phyloP scores from a whole-genome alignment of 2,113 vertebrate species.

The Paraplagusia blochii region DNA sequence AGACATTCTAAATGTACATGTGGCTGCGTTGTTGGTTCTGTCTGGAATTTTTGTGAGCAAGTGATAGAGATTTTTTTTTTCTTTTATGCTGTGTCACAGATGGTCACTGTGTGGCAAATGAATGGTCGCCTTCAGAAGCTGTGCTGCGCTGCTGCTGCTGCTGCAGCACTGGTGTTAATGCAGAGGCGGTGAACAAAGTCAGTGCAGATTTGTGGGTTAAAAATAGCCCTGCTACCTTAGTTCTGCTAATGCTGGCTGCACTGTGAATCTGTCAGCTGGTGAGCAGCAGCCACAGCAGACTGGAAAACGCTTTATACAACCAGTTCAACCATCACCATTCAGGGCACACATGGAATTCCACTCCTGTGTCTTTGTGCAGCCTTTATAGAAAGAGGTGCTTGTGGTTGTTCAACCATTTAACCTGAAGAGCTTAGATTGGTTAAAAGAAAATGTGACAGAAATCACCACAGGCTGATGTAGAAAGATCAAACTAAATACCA shows the following conservation, averaged over 20 bases:
- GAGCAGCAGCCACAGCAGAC: conserved; percentile 40
- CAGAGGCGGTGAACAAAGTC: conserved; percentile 64
- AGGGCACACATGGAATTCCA: background rate
- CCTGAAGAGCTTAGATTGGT: no score
- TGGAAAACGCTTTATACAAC: conserved; percentile 4
- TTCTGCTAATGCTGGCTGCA: conserved; percentile 43
- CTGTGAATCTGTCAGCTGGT: conserved; percentile 16
- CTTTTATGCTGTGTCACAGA: conserved; percentile 25
- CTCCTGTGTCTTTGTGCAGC: background rate
- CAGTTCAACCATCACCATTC: background rate
- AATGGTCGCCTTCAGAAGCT: background rate
- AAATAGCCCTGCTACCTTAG: conserved; percentile 68
- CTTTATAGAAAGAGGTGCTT: background rate
- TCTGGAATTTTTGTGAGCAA: background rate
- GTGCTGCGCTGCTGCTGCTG: conserved; percentile 19
- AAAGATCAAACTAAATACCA: no score
- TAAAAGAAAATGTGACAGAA: no score
- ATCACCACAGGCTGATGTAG: no score
- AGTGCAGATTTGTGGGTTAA: conserved; percentile 66
- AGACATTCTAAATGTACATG: background rate
- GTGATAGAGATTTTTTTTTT: conserved; percentile 13
- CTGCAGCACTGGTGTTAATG: conserved; percentile 47
- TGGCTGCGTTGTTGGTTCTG: background rate
- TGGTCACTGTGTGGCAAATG: background rate
- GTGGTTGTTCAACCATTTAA: conserved; percentile 8